Base-by-base conservation (phyloP, 2,113 vertebrate species). In the Platichthys stellatus region DNA sequence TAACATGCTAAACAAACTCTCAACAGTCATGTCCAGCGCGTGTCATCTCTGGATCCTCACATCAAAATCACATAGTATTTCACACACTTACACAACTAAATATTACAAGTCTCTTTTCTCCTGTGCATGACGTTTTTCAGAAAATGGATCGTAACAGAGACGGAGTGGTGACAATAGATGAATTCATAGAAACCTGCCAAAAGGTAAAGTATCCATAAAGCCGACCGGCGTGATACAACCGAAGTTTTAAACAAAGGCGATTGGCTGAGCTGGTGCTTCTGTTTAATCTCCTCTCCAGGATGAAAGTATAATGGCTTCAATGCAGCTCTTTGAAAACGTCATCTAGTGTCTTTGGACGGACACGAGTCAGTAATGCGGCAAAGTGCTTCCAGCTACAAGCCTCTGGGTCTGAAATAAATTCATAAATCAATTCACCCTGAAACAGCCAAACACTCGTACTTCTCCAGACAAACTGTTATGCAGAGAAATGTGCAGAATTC, bases 161-260 rank as follows among this genome's bases (percentile, higher is more conserved):
- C 0, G 98, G 98, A 11, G 93, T 98, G 53, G 97, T 99, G 87
- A 99, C 97, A 20, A 95, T 99, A 0, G 97, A 99, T 13, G 98
- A 99, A 84, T 99, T 99, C 87, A 94, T 99, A 71, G 96, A 98
- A 89, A 96, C 97, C 0, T 99, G 98, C 87, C 96, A 97, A 91
- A 97, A 96, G 96, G 98, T 99, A 88, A 81, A 62, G 3, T 18
- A 5, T 45, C 9, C 7, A 4, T 51, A n/a, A 65, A 69, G 60
- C 14, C 11, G 2, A 15, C 17, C 4, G n/a, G 12, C 3, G 54
- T 45, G n/a, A 17, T 15, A 24, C 15, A 56, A 23, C n/a, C 7
- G 43, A 24, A n/a, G 8, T 60, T 60, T 24, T n/a, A 23, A 40
- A 24, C 14, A n/a, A 35, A 4, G 13, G 4, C 2, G 75, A 81